Evolutionary conservation across 2,797 vertebrate genomes (phyloP).

Genomic region (Pygocentrus nattereri): DNA sequence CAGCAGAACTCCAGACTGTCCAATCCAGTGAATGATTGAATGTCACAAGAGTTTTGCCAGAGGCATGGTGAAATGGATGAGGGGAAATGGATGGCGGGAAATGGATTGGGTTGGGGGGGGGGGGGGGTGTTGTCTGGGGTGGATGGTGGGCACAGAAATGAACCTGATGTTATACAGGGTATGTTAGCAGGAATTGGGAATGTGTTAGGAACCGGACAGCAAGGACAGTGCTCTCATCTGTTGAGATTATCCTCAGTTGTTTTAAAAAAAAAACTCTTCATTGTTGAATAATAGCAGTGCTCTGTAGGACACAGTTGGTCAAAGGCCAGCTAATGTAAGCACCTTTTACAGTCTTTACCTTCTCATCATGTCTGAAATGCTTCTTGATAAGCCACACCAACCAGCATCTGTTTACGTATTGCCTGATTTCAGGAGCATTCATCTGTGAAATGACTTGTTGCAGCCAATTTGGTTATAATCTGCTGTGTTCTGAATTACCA

Average conservation of each 20-base stretch:
- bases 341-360: not conserved
- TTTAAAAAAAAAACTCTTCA: not conserved
- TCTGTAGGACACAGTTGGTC: not conserved
- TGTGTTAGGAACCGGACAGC: slow-evolving; percentile 13
- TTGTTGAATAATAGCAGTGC: slow-evolving; percentile 3
- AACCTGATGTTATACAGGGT: slow-evolving; percentile 13
- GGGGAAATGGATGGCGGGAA: not conserved
- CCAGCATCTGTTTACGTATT: not conserved
- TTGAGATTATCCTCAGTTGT: not conserved
- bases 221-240: not conserved
- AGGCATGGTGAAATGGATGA: slow-evolving; percentile 21
- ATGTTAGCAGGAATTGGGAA: slow-evolving; percentile 24
- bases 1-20: slow-evolving; percentile 30
- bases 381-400: not conserved
- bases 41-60: slow-evolving; percentile 32
- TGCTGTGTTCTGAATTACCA: not conserved
- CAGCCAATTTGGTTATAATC: not conserved
- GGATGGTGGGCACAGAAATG: too few relatives aligned
- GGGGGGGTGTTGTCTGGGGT: too few relatives aligned
- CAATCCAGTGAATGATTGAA: slow-evolving; percentile 28
- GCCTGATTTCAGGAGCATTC: not conserved
- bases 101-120: not conserved
- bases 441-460: slow-evolving; percentile 24
- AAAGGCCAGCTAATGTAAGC: not conserved
- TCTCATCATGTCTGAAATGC: not conserved